A percentile compares a stretch with the other conserved stretches of the same genome.
These are phyloP conservation scores for Dysdera silvatica DNA, from an alignment of 1,140 invertebrate species.

Conservation along the genomic window DNA sequence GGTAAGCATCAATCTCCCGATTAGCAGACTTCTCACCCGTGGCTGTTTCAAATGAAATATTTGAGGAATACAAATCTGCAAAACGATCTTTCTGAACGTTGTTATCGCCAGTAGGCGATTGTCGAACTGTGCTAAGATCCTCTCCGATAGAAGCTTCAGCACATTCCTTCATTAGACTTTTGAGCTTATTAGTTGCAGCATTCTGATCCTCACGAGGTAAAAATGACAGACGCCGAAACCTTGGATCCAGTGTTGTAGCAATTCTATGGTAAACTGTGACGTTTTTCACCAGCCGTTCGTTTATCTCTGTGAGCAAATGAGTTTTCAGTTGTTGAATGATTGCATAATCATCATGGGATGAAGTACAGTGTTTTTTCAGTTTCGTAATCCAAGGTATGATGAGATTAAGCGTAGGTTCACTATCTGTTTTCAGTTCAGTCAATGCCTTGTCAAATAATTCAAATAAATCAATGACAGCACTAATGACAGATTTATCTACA, in stretches of 20 bases:
- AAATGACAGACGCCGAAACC: constrained; percentile 1
- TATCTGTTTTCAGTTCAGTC: background rate
- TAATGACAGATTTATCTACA: constrained; percentile 10
- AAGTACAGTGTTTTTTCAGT: constrained; percentile 3
- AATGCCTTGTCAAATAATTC: constrained; percentile 18
- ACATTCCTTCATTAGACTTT: constrained; percentile 18
- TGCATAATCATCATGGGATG: background rate
- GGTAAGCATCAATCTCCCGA: constrained; percentile 13
- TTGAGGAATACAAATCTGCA: background rate
- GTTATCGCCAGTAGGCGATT: background rate
- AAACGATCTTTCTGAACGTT: no score
- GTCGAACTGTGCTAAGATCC: background rate
- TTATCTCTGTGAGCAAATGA: background rate
- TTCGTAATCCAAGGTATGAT: constrained; percentile 17
- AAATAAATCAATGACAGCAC: background rate
- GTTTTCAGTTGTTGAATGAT: constrained; percentile 13
- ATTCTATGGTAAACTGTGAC: constrained; percentile 3
- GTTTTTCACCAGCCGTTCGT: background rate
- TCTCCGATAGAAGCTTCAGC: constrained; percentile 14
- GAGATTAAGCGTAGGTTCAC: constrained; percentile 7
- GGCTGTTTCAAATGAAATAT: background rate
- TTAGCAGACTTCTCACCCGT: constrained; percentile 15
- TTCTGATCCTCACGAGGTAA: background rate
- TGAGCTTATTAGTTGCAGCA: background rate
- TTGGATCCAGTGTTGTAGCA: constrained; percentile 15